Percentiles rank a stretch among this genome's conserved stretches.
Conservation (phyloP, 2,888 invertebrate species). For the Protodeltote pygarga region DNA sequence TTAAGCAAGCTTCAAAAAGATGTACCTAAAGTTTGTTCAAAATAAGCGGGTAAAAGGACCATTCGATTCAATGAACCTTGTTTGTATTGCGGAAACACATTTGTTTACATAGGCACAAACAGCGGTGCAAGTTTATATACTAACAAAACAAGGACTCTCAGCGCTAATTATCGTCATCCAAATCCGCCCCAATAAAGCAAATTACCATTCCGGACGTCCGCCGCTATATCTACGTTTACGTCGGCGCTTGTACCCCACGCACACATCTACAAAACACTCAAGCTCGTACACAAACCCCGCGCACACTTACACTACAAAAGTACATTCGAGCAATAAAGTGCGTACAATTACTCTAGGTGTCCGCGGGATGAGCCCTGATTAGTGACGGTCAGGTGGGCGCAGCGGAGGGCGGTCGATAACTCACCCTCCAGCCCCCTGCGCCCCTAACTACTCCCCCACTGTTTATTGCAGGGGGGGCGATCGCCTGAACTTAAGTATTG, state of each 20-base stretch:
- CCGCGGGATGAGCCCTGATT: conserved; percentile 86
- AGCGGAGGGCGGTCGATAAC: conserved; percentile 71
- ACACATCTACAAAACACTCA: conserved; percentile 36
- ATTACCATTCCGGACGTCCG: conserved; percentile 58
- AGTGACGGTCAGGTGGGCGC: conserved; percentile 85
- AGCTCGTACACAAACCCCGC: conserved; percentile 37
- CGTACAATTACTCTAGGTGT: conserved; percentile 84
- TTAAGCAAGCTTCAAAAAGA: neutral
- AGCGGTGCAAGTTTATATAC: conserved; percentile 41
- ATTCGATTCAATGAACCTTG: conserved; percentile 31
- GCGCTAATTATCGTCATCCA: conserved; percentile 53
- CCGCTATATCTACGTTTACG: conserved; percentile 43
- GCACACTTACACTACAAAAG: conserved; percentile 50
- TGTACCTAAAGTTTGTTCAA: neutral
- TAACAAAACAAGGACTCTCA: conserved; percentile 46
- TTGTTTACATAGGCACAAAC: conserved; percentile 32
- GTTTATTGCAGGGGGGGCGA: conserved; percentile 84
- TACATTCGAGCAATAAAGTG: conserved; percentile 68
- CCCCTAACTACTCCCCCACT: conserved; percentile 77
- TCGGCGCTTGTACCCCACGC: conserved; percentile 48
- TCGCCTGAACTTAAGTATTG: conserved; percentile 87
- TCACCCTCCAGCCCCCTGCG: conserved; percentile 62
- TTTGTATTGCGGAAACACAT: conserved; percentile 25
- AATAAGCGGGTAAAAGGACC: conserved; percentile 6
- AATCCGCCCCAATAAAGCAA: conserved; percentile 59